Evolutionary conservation across 2,113 vertebrate species (phyloP), one percentile per base, ranked within the genome.

Genomic region (Tor tambroides): DNA sequence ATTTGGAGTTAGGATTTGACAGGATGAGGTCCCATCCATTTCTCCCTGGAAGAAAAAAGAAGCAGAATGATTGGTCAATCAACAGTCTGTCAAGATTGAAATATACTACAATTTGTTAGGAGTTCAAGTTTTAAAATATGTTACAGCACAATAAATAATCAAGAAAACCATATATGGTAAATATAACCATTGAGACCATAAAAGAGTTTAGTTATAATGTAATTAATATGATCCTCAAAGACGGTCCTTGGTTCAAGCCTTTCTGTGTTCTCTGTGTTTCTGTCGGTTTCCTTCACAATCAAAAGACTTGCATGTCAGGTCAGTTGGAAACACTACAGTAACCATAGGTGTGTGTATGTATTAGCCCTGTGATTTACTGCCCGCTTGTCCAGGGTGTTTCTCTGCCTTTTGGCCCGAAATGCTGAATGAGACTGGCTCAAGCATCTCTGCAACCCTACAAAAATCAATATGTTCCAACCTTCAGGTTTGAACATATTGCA

Each of bases 1-100:
- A 86, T 87, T 93, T 94, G 78, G 93, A 86, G 61, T 88, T 32
- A 28, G 85, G 38, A 26, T 88, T 87, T 32, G 41, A 49, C 14
- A 2, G 94, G 94, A 17, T 89, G 88, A 85, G 95, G 94, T 77
- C 94, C 95, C 1, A 93, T 77, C 95, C 94, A 95, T 88, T 92
- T 93, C 81, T 95, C 94, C 77, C 95, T 96, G 87, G 63, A 94
- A 94, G 3, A 92, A 84, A 71, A 30, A 35, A 86, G 12, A 78
- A n/a, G n/a, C n/a, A n/a, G 35, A 30, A 49, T 21, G 49, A 56
- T 72, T 32, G 30, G 43, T 14, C 35, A 83, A 67, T 30, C 2
- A 41, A 28, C 30, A 30, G 10, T 56, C 11, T 83, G 56, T 59
- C 5, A 61, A 51, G 11, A 61, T 61, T n/a, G 23, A 21, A n/a